These are phyloP conservation scores for Furcifer pardalis DNA, from an alignment of 2,797 vertebrate species.

Conservation along the genomic window DNA sequence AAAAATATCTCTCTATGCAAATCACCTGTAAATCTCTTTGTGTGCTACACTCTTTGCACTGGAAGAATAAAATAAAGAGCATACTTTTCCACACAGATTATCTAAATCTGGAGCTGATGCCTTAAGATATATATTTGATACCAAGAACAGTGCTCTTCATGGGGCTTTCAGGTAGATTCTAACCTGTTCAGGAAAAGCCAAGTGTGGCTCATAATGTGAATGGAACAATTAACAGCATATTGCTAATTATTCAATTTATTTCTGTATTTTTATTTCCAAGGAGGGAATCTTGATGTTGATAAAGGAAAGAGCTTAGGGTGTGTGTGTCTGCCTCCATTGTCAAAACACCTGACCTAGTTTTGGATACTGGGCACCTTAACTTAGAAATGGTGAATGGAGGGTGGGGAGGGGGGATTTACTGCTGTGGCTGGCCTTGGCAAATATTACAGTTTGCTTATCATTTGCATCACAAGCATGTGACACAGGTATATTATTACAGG, in stretches of 20 bases:
- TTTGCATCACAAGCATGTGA: background rate
- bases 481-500: background rate
- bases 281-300: too few species aligned
- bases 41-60: background rate
- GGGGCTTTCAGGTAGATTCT: background rate
- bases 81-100: background rate
- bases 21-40: background rate
- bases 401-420: background rate
- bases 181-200: background rate
- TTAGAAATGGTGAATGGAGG: too few species aligned
- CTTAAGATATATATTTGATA: background rate
- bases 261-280: background rate
- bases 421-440: background rate
- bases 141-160: background rate
- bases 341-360: too few species aligned
- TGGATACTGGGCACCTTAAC: background rate
- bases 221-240: too few species aligned
- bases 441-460: background rate
- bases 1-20: background rate
- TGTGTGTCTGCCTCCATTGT: too few species aligned
- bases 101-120: background rate
- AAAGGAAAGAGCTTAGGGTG: too few species aligned
- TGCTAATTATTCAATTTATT: background rate
- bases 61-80: background rate
- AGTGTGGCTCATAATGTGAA: background rate